These are phyloP conservation scores for Cantharis rustica DNA, from an alignment of 2,888 invertebrate genomes.

Conservation along the genomic window DNA sequence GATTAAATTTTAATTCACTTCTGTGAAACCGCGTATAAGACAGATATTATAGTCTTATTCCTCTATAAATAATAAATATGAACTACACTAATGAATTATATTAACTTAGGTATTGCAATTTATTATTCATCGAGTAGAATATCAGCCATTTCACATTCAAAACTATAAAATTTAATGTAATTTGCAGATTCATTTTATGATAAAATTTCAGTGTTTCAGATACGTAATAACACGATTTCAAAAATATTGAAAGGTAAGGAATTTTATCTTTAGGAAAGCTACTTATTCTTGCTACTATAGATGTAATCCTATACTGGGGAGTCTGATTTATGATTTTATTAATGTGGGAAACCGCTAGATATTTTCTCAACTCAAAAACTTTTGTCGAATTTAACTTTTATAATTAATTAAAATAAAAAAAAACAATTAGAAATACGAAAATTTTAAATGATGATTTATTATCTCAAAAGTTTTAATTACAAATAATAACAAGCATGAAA, in stretches of 20 bases:
- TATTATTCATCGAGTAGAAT: too few species aligned
- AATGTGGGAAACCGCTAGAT: constrained; percentile 11
- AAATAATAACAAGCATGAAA: neutral
- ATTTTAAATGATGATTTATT: neutral
- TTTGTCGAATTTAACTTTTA: neutral
- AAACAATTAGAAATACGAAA: neutral
- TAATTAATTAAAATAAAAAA: neutral
- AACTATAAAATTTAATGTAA: neutral
- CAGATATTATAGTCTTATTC: too few species aligned
- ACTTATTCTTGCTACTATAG: constrained; percentile 14
- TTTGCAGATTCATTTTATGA: neutral
- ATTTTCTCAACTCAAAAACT: constrained; percentile 11
- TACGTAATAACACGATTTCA: neutral
- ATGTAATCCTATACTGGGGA: constrained; percentile 12
- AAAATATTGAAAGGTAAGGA: constrained; percentile 7
- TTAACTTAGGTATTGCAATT: too few species aligned
- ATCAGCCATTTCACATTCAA: neutral
- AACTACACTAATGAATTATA: too few species aligned
- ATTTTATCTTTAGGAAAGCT: constrained; percentile 4
- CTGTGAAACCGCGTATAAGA: too few species aligned
- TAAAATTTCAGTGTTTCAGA: neutral
- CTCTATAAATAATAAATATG: too few species aligned
- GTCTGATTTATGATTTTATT: constrained; percentile 20
- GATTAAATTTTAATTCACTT: too few species aligned
- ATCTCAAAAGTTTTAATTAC: neutral